These are phyloP conservation scores for Anhinga anhinga DNA, from an alignment of 2,113 vertebrate species.

Conservation along the genomic window DNA sequence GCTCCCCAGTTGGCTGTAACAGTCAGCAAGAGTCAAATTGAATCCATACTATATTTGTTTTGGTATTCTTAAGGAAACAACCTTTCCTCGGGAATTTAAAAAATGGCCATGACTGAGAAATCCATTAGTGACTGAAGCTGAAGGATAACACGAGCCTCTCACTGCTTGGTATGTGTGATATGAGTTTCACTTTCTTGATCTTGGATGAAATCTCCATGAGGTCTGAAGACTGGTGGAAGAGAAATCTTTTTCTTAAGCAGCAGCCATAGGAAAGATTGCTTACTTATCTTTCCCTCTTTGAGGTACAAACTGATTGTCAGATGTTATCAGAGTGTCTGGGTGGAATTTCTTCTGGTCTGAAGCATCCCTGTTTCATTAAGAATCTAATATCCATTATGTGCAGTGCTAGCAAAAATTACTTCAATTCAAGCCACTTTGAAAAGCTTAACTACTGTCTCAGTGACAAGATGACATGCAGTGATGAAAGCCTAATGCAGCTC, in stretches of 20 bases:
- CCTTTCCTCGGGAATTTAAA: background rate
- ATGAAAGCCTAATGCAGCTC: conserved; percentile 30
- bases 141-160: background rate
- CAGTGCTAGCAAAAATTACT: conserved; percentile 38
- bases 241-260: background rate
- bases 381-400: conserved; percentile 50
- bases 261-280: background rate
- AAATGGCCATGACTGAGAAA: background rate
- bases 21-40: background rate
- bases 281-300: background rate
- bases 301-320: conserved; percentile 18
- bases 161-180: background rate
- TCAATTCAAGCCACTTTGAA: conserved; percentile 38
- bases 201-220: background rate
- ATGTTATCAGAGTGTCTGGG: background rate
- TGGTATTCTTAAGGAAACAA: background rate
- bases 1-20: background rate
- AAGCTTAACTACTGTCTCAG: conserved; percentile 14
- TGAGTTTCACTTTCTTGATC: background rate
- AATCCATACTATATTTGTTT: background rate
- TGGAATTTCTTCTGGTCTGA: conserved; percentile 30
- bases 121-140: background rate
- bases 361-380: conserved; percentile 48
- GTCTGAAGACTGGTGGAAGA: background rate
- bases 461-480: conserved; percentile 40